Evolutionary conservation across 2,113 vertebrate species (phyloP), one percentile per base, ranked within the genome.

Genomic region (Emydocephalus ijimae): DNA sequence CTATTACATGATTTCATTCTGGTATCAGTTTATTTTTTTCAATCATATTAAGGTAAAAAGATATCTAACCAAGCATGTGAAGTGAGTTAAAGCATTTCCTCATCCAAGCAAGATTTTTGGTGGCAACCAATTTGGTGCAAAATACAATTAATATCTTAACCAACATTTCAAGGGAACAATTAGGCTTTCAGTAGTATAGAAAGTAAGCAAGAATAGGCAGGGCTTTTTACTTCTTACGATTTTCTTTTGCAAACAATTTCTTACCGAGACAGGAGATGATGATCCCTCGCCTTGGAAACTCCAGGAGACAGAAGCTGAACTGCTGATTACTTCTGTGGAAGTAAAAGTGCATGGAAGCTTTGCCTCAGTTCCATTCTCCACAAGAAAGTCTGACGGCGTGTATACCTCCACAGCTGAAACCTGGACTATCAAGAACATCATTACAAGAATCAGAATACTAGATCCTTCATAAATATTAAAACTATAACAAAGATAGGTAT

Each of bases 321-420:
- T 97, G 94, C 98, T 97, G 61, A 98, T 97, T 50, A 98, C 97
- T 8, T 98, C 96, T 0, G 91, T 95, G 0, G 99, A 99, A 26
- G 97, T 98, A 92, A 99, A 99, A 0, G 96, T 98, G 96, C 99
- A 99, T 0, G 97, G 96, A 2, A 99, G 98, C 92, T 97, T 97
- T 1, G 97, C 98, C 0, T 98, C 97, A 0, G 99, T 99, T 85
- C 98, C 99, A 55, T 99, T 99, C 95, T 98, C 98, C 88, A 98
- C 97, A 11, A 98, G 97, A 93, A 99, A 95, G 55, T 99, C 98
- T 1, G 96, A 50, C 0, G 98, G 98, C 0, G 98, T 97, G 34
- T 97, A 97, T 0, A 99, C 97, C 48, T 99, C 98, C 88, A 99
- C 95, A 0, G 98, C 98, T 5, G 96, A 97, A 0, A 95, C 93